phyloP scores from a whole-genome alignment of 2,888 invertebrate species.

The Ophion slaviceki region DNA sequence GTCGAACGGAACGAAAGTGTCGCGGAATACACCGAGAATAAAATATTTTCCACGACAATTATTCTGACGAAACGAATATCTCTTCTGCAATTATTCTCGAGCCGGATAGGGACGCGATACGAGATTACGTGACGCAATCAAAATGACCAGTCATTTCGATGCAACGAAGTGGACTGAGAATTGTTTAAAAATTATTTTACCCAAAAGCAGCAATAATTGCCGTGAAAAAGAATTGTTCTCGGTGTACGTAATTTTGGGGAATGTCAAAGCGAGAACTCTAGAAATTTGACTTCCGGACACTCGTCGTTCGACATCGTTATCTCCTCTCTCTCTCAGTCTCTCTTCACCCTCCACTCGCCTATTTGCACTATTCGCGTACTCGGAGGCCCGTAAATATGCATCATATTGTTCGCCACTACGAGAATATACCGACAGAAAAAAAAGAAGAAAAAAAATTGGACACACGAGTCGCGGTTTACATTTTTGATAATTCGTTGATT shows the following conservation, averaged over 20 bases:
- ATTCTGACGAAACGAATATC: not conserved
- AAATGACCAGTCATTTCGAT: not conserved
- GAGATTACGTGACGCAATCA: not conserved
- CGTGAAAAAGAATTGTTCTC: not conserved
- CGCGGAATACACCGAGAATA: not conserved
- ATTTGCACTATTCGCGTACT: slow-evolving; percentile 54
- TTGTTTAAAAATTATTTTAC: not conserved
- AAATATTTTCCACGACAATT: not conserved
- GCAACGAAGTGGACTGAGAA: not conserved
- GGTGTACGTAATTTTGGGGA: not conserved
- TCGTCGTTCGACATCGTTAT: not conserved
- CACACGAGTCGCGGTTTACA: slow-evolving; percentile 52
- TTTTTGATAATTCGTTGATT: slow-evolving; percentile 67
- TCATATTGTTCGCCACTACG: slow-evolving; percentile 55
- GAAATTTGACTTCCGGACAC: not conserved
- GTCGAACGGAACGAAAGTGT: not conserved
- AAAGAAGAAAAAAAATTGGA: slow-evolving; percentile 15
- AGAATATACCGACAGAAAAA: not conserved
- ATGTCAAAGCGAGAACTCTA: not conserved
- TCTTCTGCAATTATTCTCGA: not conserved
- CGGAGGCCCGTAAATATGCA: slow-evolving; percentile 31
- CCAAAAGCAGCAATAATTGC: not conserved
- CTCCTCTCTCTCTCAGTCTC: slow-evolving; percentile 18
- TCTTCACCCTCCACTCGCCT: slow-evolving; percentile 34
- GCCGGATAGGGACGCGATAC: not conserved